phyloP scores from a whole-genome alignment of 2,797 vertebrate genomes.

The Kryptolebias ocellatus region DNA sequence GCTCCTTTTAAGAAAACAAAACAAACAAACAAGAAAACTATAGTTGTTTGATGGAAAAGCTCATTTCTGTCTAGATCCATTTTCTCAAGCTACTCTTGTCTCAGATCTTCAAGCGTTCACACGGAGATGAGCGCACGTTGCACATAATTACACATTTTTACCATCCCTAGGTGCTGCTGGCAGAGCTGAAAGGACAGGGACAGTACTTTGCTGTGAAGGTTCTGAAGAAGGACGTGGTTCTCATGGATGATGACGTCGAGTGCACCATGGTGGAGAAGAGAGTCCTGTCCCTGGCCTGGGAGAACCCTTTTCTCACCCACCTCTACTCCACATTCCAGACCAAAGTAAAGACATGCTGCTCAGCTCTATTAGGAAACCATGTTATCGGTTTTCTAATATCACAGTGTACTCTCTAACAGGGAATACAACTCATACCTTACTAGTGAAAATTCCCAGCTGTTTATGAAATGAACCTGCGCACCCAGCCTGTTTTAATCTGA shows the following conservation, averaged over 20 bases:
- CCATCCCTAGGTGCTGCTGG: constrained; percentile 88
- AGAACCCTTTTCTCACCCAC: constrained; percentile 96
- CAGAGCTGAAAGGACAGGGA: constrained; percentile 89
- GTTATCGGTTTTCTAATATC: not conserved
- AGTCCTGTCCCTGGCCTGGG: constrained; percentile 93
- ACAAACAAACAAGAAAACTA: not conserved
- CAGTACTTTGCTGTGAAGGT: constrained; percentile 94
- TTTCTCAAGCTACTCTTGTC: not conserved
- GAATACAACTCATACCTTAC: constrained; percentile 33
- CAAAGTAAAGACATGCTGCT: constrained; percentile 81
- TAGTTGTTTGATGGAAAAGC: not conserved
- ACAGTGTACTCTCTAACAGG: constrained; percentile 30
- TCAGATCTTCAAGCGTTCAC: not conserved
- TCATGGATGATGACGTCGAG: constrained; percentile 97
- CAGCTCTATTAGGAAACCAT: not conserved
- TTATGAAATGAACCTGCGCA: not conserved
- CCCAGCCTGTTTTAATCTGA: not conserved
- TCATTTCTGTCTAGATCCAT: not conserved
- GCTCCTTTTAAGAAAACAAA: too few relatives aligned
- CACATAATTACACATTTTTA: constrained; percentile 49
- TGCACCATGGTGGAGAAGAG: constrained; percentile 99
- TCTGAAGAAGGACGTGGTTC: constrained; percentile 96
- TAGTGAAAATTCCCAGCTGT: constrained; percentile 27
- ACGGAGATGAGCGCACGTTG: not conserved
- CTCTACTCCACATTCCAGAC: constrained; percentile 95